Conservation (phyloP, 2,888 invertebrate genomes). For the Cantharis lateralis region DNA sequence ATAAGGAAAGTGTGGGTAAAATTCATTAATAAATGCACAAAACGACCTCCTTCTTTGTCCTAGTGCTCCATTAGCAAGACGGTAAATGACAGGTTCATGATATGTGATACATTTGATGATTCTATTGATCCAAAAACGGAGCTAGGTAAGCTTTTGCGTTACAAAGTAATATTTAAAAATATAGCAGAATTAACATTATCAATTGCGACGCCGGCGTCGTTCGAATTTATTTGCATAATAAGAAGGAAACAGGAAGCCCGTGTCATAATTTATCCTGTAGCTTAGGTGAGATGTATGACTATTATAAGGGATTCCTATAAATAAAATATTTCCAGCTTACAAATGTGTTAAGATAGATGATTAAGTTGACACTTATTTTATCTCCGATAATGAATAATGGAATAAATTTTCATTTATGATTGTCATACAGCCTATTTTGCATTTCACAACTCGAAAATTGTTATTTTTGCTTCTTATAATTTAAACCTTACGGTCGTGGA, state of each 20-base stretch:
- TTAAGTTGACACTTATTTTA: not conserved
- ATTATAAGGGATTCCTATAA: not conserved
- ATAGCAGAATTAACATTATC: not conserved
- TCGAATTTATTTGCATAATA: not conserved
- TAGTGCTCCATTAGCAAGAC: slow-evolving; percentile 27
- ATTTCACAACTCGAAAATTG: not conserved
- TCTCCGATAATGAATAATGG: not conserved
- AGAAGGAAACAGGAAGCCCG: not conserved
- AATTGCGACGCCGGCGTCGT: not conserved
- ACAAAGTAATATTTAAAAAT: not conserved
- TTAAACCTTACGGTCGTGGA: too few species aligned
- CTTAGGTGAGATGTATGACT: not conserved
- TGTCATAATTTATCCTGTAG: not conserved
- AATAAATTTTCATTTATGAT: not conserved
- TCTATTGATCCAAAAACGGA: slow-evolving; percentile 7
- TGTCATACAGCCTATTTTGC: not conserved
- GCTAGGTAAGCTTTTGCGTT: too few species aligned
- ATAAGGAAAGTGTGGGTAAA: not conserved
- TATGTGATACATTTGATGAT: slow-evolving; percentile 8
- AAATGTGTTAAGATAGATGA: not conserved
- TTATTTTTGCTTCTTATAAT: too few species aligned
- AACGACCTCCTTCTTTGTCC: slow-evolving; percentile 33
- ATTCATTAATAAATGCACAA: not conserved
- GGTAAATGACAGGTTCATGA: slow-evolving; percentile 8
- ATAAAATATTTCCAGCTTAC: not conserved